Conservation (phyloP, 1,140 invertebrate genomes). For the Littorina saxatilis region DNA sequence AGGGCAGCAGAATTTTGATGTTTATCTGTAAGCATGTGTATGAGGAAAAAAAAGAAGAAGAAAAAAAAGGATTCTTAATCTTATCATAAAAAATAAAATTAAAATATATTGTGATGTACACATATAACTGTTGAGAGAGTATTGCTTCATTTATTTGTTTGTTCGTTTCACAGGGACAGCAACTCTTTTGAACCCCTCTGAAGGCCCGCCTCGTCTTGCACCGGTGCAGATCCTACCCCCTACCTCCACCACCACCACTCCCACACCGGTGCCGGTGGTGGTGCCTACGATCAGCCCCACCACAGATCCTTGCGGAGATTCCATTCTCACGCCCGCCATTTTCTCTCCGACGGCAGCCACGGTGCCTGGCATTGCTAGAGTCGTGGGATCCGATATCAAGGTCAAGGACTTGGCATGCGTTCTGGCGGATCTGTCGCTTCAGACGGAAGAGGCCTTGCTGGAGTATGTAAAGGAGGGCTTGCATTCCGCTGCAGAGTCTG, state of each 20-base stretch:
- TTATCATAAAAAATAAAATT: too few species aligned
- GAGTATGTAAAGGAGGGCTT: slow-evolving; percentile 37
- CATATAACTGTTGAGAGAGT: too few species aligned
- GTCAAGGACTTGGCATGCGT: slow-evolving; percentile 25
- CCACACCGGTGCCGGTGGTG: slow-evolving; percentile 56
- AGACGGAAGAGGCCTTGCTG: slow-evolving; percentile 37
- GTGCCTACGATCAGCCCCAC: slow-evolving; percentile 48
- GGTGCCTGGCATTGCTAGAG: not conserved
- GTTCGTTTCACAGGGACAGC: slow-evolving; percentile 20
- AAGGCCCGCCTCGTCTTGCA: slow-evolving; percentile 51
- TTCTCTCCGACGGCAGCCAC: slow-evolving; percentile 2
- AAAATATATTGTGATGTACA: too few species aligned
- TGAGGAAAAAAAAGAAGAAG: too few species aligned
- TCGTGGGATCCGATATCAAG: not conserved
- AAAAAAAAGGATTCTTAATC: too few species aligned
- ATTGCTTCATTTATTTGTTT: too few species aligned
- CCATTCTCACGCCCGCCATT: not conserved
- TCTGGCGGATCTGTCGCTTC: slow-evolving; percentile 26
- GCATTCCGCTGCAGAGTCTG: slow-evolving; percentile 16
- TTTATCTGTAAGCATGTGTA: too few species aligned
- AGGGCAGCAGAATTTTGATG: too few species aligned
- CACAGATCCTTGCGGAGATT: slow-evolving; percentile 16
- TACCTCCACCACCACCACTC: slow-evolving; percentile 46
- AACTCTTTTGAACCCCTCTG: slow-evolving; percentile 48
- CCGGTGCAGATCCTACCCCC: slow-evolving; percentile 57